Evolutionary conservation across 2,888 invertebrate species (phyloP), one percentile per base, ranked within the genome.

Genomic region (Lithosia quadra): DNA sequence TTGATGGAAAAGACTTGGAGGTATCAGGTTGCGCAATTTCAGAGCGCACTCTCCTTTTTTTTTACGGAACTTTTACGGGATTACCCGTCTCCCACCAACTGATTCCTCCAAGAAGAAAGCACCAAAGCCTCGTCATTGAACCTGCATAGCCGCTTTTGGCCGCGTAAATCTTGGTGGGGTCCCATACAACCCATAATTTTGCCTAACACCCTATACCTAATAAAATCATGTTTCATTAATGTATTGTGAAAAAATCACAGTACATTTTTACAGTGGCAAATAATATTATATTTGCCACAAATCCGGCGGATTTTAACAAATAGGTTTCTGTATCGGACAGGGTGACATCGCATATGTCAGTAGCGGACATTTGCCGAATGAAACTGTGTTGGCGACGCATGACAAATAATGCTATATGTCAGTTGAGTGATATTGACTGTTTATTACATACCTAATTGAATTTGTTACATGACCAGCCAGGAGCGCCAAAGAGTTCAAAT

Each of bases 251-350:
- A 39, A 43, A 24, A 61, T 24, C 15, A 18, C 24, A 3, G 33
- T 33, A 53, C 18, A 8, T n/a, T 4, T 18, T 15, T 55, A 34
- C 22, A 34, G 57, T 63, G 33, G 10, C 68, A 72, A 78, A 76
- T 80, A 22, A 61, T 67, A 68, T 76, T 67, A 68, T 76, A 71
- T 80, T 76, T 70, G 61, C 69, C 69, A 72, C 76, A 81, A 82
- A 85, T 84, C 83, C 65, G 67, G 72, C 81, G 79, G 77, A 74
- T 75, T 82, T 49, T 80, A 82, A 79, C 77, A 86, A 87, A 88
- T 86, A 81, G 84, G 84, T 83, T 86, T n/a, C 33, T 83, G 82
- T 84, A 83, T 87, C 85, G 67, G 84, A 73, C 71, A 74, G 80
- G 71, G 78, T 80, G 85, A 75, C 87, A 83, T 67, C 53, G 21